Evolutionary conservation across 2,888 invertebrate species (phyloP).

Genomic region (Choristoneura rosaceana): DNA sequence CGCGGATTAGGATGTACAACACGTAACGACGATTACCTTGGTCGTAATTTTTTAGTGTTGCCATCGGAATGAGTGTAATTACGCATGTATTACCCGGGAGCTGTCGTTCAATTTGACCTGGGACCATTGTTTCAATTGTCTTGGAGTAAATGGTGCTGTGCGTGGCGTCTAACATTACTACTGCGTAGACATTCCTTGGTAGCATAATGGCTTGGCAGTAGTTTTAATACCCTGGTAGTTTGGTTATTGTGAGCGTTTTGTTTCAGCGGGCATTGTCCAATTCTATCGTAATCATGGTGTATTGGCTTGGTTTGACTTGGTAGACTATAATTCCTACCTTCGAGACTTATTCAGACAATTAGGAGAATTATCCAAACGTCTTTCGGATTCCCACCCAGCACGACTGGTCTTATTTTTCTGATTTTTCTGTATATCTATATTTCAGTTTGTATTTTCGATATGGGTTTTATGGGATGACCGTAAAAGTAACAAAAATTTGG

Average conservation of each 20-base stretch:
- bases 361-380: no score
- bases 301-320: not conserved
- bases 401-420: no score
- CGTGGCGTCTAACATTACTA: conserved; percentile 5
- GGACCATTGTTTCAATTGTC: not conserved
- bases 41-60: conserved; percentile 33
- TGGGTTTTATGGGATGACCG: no score
- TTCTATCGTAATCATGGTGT: not conserved
- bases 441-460: no score
- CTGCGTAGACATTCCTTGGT: conserved; percentile 10
- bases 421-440: no score
- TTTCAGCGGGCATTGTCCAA: not conserved
- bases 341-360: no score
- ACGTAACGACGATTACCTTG: conserved; percentile 34
- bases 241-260: not conserved
- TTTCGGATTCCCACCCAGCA: no score
- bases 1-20: conserved; percentile 24
- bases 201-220: not conserved
- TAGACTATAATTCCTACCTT: no score
- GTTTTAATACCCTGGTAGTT: not conserved
- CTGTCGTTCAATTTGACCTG: conserved; percentile 22
- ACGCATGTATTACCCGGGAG: conserved; percentile 35
- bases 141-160: not conserved
- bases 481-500: no score
- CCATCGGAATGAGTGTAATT: conserved; percentile 30